phyloP scores from a whole-genome alignment of 2,113 vertebrate species.

The Poeciliopsis prolifica region DNA sequence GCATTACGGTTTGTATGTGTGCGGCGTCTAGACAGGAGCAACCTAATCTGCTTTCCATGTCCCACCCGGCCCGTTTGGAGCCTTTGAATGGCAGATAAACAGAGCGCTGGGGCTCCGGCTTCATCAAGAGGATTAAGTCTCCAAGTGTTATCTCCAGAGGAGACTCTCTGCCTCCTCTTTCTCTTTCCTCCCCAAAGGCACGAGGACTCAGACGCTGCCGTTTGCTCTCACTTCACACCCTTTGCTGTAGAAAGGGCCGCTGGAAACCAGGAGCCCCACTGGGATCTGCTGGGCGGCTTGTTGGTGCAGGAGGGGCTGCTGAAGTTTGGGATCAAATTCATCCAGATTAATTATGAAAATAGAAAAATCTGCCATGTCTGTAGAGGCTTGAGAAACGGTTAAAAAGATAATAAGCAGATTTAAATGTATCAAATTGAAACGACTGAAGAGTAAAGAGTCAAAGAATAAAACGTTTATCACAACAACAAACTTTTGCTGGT shows the following conservation, averaged over 20 bases:
- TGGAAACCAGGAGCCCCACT: constrained; percentile 27
- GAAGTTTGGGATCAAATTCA: constrained; percentile 5
- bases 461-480: too few relatives aligned
- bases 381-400: constrained; percentile 4
- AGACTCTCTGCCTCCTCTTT: constrained; percentile 63
- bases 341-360: constrained; percentile 49
- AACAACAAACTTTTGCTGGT: too few relatives aligned
- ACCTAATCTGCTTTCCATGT: constrained; percentile 72
- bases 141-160: constrained; percentile 68
- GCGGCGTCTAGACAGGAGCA: constrained; percentile 64
- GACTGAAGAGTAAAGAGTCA: not conserved
- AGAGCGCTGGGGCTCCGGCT: constrained; percentile 65
- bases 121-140: constrained; percentile 76
- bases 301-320: not conserved
- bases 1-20: constrained; percentile 32
- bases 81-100: constrained; percentile 75
- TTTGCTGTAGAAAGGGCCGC: constrained; percentile 41
- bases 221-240: constrained; percentile 60
- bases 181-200: constrained; percentile 39
- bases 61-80: constrained; percentile 66
- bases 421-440: constrained; percentile 31
- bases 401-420: constrained; percentile 19
- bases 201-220: constrained; percentile 52
- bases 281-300: not conserved
- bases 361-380: constrained; percentile 35